Conservation (phyloP, 2,888 invertebrate genomes). For the Biston betularia region DNA sequence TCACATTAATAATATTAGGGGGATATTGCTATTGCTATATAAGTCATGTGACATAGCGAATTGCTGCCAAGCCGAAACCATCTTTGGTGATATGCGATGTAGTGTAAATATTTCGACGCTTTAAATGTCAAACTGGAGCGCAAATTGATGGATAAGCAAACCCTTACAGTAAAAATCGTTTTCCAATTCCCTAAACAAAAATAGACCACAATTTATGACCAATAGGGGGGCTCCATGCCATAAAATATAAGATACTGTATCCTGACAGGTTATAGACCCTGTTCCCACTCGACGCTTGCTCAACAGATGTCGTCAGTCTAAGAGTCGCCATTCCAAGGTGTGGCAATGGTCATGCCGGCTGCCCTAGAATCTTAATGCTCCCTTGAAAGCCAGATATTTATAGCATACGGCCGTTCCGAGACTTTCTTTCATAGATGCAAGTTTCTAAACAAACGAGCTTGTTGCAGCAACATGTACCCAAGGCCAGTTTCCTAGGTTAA, state of each 20-base stretch:
- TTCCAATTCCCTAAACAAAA: too few species aligned
- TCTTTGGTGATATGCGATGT: too few species aligned
- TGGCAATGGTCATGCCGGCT: conserved; percentile 19
- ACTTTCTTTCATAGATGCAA: conserved; percentile 30
- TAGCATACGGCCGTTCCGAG: conserved; percentile 10
- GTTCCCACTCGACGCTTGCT: conserved; percentile 15
- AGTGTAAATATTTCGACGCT: too few species aligned
- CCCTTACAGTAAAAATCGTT: too few species aligned
- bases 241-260: background rate
- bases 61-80: too few species aligned
- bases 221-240: background rate
- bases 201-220: background rate
- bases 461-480: conserved; percentile 5
- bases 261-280: conserved; percentile 20
- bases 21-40: too few species aligned
- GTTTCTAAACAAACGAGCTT: conserved; percentile 23
- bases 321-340: conserved; percentile 20
- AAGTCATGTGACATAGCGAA: too few species aligned
- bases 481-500: conserved; percentile 25
- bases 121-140: too few species aligned
- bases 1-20: too few species aligned
- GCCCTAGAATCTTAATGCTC: conserved; percentile 35
- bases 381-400: conserved; percentile 29
- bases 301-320: conserved; percentile 27
- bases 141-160: too few species aligned